Percentiles rank a stretch among this genome's conserved stretches.
These are phyloP conservation scores for Cathartes aura DNA, from an alignment of 2,113 vertebrate species.

Conservation along the genomic window DNA sequence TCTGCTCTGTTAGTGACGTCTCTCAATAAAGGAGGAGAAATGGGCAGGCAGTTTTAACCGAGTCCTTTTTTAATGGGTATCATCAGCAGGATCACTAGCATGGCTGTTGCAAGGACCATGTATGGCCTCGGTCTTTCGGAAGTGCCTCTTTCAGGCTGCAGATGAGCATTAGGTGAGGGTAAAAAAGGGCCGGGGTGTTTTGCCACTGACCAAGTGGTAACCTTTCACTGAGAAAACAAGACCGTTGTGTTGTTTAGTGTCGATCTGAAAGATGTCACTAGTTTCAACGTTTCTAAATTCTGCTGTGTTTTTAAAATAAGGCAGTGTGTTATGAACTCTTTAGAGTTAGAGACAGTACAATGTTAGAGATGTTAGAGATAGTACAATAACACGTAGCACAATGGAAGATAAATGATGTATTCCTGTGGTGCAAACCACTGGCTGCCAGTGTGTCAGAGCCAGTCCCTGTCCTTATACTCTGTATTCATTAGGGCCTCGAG, in stretches of 20 bases:
- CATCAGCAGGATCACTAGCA: background rate
- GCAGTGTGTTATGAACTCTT: background rate
- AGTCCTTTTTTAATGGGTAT: background rate
- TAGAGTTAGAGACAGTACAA: background rate
- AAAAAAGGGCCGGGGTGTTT: background rate
- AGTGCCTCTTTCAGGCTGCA: background rate
- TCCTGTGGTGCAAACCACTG: background rate
- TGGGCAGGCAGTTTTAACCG: background rate
- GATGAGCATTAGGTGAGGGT: background rate
- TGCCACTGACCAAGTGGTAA: background rate
- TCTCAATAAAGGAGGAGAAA: background rate
- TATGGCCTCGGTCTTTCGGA: background rate
- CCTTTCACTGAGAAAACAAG: background rate
- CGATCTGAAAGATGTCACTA: background rate
- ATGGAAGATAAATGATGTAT: slow-evolving; percentile 17
- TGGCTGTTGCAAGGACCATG: background rate
- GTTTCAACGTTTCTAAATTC: background rate
- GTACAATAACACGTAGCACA: background rate
- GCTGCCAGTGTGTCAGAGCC: background rate
- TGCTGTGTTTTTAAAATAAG: background rate
- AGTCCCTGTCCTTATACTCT: background rate
- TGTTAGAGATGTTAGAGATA: background rate
- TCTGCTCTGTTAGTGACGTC: background rate
- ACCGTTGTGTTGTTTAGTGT: background rate
- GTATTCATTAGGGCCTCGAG: slow-evolving; percentile 22